Evolutionary conservation across 2,888 invertebrate species (phyloP).

Genomic region (Lasioglossum morio): DNA sequence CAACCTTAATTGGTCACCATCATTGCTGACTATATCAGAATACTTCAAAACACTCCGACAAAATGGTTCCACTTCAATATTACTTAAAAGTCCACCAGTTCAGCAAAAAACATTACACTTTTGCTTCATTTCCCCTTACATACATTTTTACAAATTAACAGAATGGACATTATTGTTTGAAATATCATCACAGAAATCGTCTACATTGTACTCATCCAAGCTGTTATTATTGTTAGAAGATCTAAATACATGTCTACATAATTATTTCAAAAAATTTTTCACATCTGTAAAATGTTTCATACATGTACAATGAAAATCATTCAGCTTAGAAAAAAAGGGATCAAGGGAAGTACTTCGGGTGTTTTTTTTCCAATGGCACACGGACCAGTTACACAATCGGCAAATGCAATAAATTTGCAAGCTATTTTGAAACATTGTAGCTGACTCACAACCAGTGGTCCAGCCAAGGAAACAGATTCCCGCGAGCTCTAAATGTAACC

Average conservation of each 20-base stretch:
- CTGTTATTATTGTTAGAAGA: neutral
- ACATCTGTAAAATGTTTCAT: too few relatives aligned
- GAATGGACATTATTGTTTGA: neutral
- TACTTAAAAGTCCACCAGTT: neutral
- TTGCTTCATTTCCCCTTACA: neutral
- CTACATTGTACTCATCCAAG: neutral
- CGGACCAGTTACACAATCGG: constrained; percentile 42
- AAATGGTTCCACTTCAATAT: neutral
- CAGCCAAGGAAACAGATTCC: constrained; percentile 45
- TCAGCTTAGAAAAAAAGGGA: neutral
- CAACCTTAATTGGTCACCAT: neutral
- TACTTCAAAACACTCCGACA: neutral
- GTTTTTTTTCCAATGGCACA: neutral
- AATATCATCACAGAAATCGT: neutral
- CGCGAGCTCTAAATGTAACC: neutral
- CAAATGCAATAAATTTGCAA: constrained; percentile 30
- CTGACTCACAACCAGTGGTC: constrained; percentile 34
- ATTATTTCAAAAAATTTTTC: neutral
- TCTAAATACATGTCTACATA: neutral
- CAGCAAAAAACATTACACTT: neutral
- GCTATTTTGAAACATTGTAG: constrained; percentile 44
- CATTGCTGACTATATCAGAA: neutral
- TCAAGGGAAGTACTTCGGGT: neutral
- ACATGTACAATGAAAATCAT: neutral
- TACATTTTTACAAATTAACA: neutral